phyloP scores from a whole-genome alignment of 1,140 invertebrate species.

The Ooceraea biroi region DNA sequence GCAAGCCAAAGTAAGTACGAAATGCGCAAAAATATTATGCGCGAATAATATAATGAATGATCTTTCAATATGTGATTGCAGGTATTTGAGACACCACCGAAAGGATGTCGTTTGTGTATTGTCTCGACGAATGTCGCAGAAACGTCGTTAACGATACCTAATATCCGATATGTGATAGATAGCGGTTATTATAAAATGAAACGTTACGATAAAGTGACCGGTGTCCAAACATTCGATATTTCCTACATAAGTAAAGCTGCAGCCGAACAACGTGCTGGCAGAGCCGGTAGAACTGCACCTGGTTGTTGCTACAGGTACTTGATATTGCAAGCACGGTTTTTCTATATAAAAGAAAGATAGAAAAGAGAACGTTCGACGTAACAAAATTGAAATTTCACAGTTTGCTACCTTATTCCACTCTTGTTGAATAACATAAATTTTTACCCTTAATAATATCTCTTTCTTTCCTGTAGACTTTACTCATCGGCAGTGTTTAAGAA shows the following conservation, averaged over 20 bases:
- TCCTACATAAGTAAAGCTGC: slow-evolving; percentile 97
- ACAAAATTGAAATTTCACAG: background rate
- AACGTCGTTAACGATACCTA: slow-evolving; percentile 98
- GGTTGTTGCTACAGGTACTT: slow-evolving; percentile 97
- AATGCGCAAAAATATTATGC: too few relatives aligned
- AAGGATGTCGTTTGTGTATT: slow-evolving; percentile 95
- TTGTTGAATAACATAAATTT: slow-evolving; percentile 21
- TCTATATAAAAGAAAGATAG: background rate
- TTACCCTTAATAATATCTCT: background rate
- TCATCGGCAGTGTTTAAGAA: slow-evolving; percentile 98
- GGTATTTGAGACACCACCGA: slow-evolving; percentile 93
- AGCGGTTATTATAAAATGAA: slow-evolving; percentile 92
- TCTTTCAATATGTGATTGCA: slow-evolving; percentile 70
- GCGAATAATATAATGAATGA: background rate
- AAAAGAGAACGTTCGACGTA: background rate
- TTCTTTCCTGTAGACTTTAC: slow-evolving; percentile 90
- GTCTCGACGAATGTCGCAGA: slow-evolving; percentile 99
- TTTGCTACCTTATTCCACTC: slow-evolving; percentile 13
- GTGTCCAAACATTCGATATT: slow-evolving; percentile 96
- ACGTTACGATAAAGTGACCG: slow-evolving; percentile 92
- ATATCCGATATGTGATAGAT: slow-evolving; percentile 98
- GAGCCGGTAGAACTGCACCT: slow-evolving; percentile 94
- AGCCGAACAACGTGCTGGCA: slow-evolving; percentile 96
- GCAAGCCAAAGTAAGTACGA: slow-evolving; percentile 91
- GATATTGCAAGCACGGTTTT: background rate